Conservation (phyloP, 2,888 invertebrate genomes). For the Pheosia tremula region DNA sequence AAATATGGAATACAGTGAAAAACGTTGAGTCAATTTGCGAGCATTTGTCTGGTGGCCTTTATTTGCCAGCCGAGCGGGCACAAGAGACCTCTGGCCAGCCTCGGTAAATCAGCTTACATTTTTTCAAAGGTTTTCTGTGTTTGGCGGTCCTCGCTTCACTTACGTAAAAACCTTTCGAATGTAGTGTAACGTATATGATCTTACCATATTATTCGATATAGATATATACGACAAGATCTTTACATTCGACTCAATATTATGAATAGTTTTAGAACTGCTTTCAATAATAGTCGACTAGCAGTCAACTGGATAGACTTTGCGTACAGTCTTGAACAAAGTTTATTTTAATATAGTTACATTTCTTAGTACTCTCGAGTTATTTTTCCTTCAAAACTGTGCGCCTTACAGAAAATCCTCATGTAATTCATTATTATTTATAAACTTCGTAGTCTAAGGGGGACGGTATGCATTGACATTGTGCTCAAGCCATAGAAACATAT, state of each 20-base stretch:
- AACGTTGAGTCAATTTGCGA: constrained; percentile 82
- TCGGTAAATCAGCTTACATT: constrained; percentile 83
- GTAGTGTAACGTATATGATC: constrained; percentile 58
- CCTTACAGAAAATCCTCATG: too few relatives aligned
- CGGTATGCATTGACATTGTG: too few relatives aligned
- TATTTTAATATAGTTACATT: neutral
- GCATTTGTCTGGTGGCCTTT: constrained; percentile 83
- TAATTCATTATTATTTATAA: too few relatives aligned
- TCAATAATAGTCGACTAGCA: constrained; percentile 17
- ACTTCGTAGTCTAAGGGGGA: too few relatives aligned
- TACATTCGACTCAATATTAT: constrained; percentile 26
- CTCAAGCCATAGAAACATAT: too few relatives aligned
- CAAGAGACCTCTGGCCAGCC: constrained; percentile 68
- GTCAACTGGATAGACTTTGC: constrained; percentile 12
- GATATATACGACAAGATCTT: constrained; percentile 23
- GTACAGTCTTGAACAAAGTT: constrained; percentile 10
- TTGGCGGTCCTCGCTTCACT: constrained; percentile 75
- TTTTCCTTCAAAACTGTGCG: too few relatives aligned
- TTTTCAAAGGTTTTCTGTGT: constrained; percentile 81
- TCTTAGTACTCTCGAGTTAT: too few relatives aligned
- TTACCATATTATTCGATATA: constrained; percentile 37
- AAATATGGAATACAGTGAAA: constrained; percentile 77
- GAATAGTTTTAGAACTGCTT: constrained; percentile 20
- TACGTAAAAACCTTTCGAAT: constrained; percentile 71
- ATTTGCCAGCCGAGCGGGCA: constrained; percentile 78